phyloP scores from a whole-genome alignment of 1,140 invertebrate genomes.

The Semibalanus balanoides region DNA sequence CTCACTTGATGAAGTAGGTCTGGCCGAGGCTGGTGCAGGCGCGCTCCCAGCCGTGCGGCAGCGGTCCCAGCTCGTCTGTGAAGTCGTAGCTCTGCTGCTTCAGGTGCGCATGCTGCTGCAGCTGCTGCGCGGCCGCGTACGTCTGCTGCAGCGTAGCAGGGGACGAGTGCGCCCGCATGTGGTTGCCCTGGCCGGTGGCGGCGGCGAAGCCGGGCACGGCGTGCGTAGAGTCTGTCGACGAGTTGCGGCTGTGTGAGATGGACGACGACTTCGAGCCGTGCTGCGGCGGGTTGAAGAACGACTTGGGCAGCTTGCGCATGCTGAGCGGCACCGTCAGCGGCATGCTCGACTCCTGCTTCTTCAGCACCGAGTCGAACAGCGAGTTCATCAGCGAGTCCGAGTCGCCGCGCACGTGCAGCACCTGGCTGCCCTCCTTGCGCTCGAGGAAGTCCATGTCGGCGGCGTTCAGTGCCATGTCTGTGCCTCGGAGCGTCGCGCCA shows the following conservation, averaged over 20 bases:
- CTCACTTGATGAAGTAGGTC: constrained; percentile 94
- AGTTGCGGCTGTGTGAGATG: constrained; percentile 24
- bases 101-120: constrained; percentile 33
- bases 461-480: background rate
- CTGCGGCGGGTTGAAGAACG: constrained; percentile 91
- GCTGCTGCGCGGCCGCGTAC: constrained; percentile 56
- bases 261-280: constrained; percentile 58
- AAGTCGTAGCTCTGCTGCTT: constrained; percentile 78
- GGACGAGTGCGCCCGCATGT: constrained; percentile 87
- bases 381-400: constrained; percentile 85
- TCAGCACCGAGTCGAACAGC: constrained; percentile 82
- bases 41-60: constrained; percentile 91
- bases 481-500: background rate
- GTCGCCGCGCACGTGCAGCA: constrained; percentile 78
- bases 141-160: constrained; percentile 88
- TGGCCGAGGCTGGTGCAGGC: constrained; percentile 83
- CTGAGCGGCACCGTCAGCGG: constrained; percentile 78
- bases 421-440: constrained; percentile 29
- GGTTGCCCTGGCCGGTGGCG: constrained; percentile 34
- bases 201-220: constrained; percentile 15
- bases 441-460: background rate
- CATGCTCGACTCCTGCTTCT: constrained; percentile 58
- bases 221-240: constrained; percentile 24
- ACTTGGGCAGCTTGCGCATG: constrained; percentile 88
- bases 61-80: constrained; percentile 55